phyloP scores from a whole-genome alignment of 2,888 invertebrate species.

The Podotricha telesiphe region DNA sequence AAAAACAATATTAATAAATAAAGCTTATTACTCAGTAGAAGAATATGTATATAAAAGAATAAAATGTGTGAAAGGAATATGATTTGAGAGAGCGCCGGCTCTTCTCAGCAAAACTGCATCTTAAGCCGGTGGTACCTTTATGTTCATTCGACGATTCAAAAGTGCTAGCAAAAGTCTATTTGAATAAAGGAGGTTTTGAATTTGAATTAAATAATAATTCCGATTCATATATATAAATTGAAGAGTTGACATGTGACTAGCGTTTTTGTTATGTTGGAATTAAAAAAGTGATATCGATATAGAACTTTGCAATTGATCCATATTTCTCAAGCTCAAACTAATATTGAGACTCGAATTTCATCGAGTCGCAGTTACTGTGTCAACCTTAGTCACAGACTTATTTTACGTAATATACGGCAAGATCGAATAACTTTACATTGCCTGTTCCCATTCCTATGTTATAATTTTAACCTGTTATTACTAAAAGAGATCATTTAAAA shows the following conservation, averaged over 20 bases:
- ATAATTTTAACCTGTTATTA: conserved; percentile 20
- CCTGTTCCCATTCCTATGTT: conserved; percentile 37
- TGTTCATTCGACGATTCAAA: too few species aligned
- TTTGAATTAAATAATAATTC: too few species aligned
- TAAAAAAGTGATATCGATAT: conserved; percentile 19
- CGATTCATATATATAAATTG: background rate
- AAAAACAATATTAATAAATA: too few species aligned
- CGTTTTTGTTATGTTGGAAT: background rate
- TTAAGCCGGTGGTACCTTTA: too few species aligned
- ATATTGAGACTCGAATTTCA: conserved; percentile 39
- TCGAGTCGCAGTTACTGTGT: conserved; percentile 35
- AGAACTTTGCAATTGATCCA: conserved; percentile 25
- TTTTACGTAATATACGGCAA: conserved; percentile 40
- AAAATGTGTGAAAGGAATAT: too few species aligned
- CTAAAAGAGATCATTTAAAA: conserved; percentile 20
- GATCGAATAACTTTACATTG: conserved; percentile 34
- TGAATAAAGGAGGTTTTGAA: too few species aligned
- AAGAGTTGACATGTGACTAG: background rate
- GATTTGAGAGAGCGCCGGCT: too few species aligned
- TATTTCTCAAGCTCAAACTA: conserved; percentile 35
- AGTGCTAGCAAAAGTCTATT: too few species aligned
- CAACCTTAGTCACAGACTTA: conserved; percentile 40
- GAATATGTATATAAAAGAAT: too few species aligned
- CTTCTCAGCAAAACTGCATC: too few species aligned
- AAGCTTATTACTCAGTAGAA: too few species aligned